Percentiles rank a stretch among this genome's conserved stretches.
phyloP scores from a whole-genome alignment of 2,113 vertebrate species.

The Drymodes brunneopygia region DNA sequence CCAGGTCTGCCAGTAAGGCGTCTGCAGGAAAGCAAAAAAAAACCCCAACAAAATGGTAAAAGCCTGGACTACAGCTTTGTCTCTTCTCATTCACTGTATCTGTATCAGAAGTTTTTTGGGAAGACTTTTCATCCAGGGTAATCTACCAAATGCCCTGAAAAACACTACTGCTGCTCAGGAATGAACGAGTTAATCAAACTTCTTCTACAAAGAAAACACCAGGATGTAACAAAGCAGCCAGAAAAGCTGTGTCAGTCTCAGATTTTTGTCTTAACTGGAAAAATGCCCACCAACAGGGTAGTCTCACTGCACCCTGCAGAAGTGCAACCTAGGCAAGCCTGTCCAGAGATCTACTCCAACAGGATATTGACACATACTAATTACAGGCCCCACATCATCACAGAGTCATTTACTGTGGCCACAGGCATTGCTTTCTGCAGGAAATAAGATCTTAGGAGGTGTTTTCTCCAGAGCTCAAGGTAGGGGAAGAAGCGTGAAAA shows the following conservation, averaged over 20 bases:
- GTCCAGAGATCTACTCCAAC: neutral
- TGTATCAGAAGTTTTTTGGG: neutral
- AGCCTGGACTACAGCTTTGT: neutral
- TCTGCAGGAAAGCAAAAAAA: slow-evolving; percentile 66
- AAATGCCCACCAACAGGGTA: neutral
- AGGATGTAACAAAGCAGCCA: neutral
- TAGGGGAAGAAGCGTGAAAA: neutral
- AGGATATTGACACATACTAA: slow-evolving; percentile 39
- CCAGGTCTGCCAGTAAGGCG: slow-evolving; percentile 92
- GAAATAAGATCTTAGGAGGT: neutral
- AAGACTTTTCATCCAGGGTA: neutral
- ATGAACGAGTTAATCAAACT: neutral
- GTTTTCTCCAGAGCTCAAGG: neutral
- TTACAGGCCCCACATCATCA: slow-evolving; percentile 33
- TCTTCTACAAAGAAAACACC: neutral
- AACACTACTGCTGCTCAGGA: neutral
- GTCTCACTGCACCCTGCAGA: neutral
- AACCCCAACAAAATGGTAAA: neutral
- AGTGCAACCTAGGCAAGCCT: neutral
- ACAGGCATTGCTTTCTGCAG: slow-evolving; percentile 16
- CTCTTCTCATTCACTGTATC: neutral
- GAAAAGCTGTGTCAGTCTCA: neutral
- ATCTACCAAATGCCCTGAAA: neutral
- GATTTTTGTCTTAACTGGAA: neutral
- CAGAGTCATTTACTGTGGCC: slow-evolving; percentile 23